Conservation (phyloP, 2,888 invertebrate species). For the Villa cingulata region DNA sequence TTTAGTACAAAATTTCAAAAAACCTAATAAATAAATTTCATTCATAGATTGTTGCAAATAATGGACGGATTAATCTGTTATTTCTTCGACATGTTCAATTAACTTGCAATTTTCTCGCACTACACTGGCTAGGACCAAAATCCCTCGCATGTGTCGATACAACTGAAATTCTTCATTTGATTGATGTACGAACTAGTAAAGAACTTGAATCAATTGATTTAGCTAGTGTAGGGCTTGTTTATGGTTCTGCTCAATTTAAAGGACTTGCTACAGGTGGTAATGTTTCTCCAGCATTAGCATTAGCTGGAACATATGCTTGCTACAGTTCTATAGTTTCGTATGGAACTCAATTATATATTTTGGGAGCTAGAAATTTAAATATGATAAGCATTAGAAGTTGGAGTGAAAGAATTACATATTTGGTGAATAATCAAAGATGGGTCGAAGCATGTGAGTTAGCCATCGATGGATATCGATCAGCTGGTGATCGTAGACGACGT, state of each 20-base stretch:
- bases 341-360: constrained; percentile 53
- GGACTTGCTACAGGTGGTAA: constrained; percentile 93
- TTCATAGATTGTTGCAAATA: background rate
- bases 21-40: background rate
- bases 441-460: constrained; percentile 43
- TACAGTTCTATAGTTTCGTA: constrained; percentile 56
- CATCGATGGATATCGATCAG: constrained; percentile 36
- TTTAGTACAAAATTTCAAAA: background rate
- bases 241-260: constrained; percentile 72
- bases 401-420: constrained; percentile 50
- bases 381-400: constrained; percentile 48
- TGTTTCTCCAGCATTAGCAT: constrained; percentile 51
- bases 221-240: constrained; percentile 66
- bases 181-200: constrained; percentile 79
- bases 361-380: constrained; percentile 50
- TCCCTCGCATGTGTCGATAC: constrained; percentile 76
- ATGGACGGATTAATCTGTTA: constrained; percentile 41
- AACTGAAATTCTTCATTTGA: constrained; percentile 66
- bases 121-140: constrained; percentile 70
- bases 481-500: constrained; percentile 31
- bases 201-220: constrained; percentile 74
- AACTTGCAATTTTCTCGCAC: constrained; percentile 56
- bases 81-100: constrained; percentile 57
- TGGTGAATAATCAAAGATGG: constrained; percentile 46
- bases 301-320: constrained; percentile 49